A percentile compares a stretch with the other conserved stretches of the same genome.
phyloP scores from a whole-genome alignment of 2,888 invertebrate species.

The Acanthococcus lagerstroemiae region DNA sequence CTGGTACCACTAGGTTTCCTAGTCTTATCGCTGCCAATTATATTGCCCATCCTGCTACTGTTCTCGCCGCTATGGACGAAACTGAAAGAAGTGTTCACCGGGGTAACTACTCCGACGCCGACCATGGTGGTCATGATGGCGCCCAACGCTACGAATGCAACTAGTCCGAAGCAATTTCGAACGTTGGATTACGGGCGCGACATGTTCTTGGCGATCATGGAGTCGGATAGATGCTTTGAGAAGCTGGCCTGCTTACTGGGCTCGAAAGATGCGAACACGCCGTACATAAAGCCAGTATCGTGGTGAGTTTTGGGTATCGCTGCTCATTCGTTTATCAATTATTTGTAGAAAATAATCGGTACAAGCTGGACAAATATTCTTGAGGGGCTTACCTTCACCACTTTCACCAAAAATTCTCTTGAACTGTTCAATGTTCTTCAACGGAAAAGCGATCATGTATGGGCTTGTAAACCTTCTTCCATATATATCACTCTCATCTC shows the following conservation, averaged over 20 bases:
- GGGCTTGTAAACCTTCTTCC: too few relatives aligned
- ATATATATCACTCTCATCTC: too few relatives aligned
- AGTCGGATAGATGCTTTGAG: conserved; percentile 35
- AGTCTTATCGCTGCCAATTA: conserved; percentile 35
- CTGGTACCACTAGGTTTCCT: conserved; percentile 36
- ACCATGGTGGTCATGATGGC: conserved; percentile 30
- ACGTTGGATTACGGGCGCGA: conserved; percentile 22
- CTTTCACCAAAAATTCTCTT: too few relatives aligned
- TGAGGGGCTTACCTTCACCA: too few relatives aligned
- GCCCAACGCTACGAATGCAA: conserved; percentile 6
- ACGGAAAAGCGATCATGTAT: too few relatives aligned
- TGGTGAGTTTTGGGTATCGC: conserved; percentile 37
- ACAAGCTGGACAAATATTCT: too few relatives aligned
- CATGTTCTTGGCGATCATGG: conserved; percentile 31
- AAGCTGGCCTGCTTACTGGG: conserved; percentile 36
- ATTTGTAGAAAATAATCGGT: too few relatives aligned
- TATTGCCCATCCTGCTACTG: conserved; percentile 36
- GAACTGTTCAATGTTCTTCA: too few relatives aligned
- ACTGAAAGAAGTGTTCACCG: conserved; percentile 26
- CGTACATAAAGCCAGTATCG: conserved; percentile 36
- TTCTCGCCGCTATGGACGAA: conserved; percentile 35
- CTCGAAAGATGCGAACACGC: conserved; percentile 33
- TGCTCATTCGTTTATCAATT: too few relatives aligned
- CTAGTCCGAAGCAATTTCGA: conserved; percentile 6
- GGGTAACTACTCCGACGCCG: conserved; percentile 18